Conservation (phyloP, 2,113 vertebrate genomes). For the Dasyprocta punctata region DNA sequence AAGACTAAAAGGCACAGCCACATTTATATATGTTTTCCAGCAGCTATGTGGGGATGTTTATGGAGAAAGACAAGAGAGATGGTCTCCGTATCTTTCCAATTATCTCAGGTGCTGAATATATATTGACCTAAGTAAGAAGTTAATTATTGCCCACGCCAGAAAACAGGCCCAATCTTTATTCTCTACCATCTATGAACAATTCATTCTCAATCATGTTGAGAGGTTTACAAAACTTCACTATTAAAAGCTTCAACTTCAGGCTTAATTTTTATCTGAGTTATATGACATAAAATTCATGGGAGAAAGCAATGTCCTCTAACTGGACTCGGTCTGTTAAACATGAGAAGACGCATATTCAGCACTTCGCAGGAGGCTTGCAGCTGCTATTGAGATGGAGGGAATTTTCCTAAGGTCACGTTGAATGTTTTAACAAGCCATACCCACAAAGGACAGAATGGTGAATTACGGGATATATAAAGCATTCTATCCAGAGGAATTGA, state of each 20-base stretch:
- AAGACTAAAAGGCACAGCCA: not conserved
- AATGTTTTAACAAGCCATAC: not conserved
- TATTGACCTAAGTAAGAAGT: constrained; percentile 29
- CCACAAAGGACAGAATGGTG: not conserved
- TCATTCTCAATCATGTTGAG: not conserved
- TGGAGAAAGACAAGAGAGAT: not conserved
- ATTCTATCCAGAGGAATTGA: not conserved
- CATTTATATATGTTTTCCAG: not conserved
- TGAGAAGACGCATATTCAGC: not conserved
- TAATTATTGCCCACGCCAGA: constrained; percentile 32
- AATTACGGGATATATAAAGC: not conserved
- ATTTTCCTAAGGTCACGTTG: not conserved
- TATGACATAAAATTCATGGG: not conserved
- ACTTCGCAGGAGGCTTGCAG: not conserved
- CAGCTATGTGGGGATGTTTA: not conserved
- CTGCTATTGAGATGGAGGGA: not conserved
- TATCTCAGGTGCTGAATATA: constrained; percentile 55
- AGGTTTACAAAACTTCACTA: not conserved
- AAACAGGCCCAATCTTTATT: not conserved
- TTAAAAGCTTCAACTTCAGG: not conserved
- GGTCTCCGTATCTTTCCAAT: constrained; percentile 61
- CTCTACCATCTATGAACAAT: constrained; percentile 17
- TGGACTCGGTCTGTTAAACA: not conserved
- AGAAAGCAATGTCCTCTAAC: not conserved
- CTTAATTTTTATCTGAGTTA: not conserved